Percentiles rank a stretch among this genome's conserved stretches.
Evolutionary conservation across 2,888 invertebrate genomes (phyloP).

Genomic region (Cyrtodaria siliqua): DNA sequence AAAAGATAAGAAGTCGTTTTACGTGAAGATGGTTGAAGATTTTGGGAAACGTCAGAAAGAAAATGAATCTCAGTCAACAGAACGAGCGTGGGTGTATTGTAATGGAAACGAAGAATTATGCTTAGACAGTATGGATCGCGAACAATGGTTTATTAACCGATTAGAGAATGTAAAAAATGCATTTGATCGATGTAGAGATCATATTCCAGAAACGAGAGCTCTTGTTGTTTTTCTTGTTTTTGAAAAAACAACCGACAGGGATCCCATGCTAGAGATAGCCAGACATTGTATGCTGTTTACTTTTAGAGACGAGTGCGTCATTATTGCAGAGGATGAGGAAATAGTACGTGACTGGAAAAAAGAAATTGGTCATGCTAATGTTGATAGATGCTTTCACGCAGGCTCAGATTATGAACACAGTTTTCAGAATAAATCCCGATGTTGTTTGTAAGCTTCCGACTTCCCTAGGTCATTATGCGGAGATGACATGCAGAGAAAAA

Average conservation of each 20-base stretch:
- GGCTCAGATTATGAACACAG: background rate
- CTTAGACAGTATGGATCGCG: constrained; percentile 4
- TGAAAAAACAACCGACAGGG: constrained; percentile 8
- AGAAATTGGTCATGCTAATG: background rate
- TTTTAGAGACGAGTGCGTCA: constrained; percentile 33
- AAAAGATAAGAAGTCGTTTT: background rate
- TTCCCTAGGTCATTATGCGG: background rate
- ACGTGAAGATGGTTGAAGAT: background rate
- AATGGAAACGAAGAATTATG: constrained; percentile 34
- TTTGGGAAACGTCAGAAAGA: background rate
- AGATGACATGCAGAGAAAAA: background rate
- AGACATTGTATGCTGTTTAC: constrained; percentile 18
- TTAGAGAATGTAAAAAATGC: constrained; percentile 1
- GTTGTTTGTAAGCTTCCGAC: background rate
- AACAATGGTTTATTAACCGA: constrained; percentile 24
- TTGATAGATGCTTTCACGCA: too few relatives aligned
- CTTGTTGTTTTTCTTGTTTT: constrained; percentile 30
- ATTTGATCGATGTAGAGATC: constrained; percentile 10
- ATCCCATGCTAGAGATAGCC: constrained; percentile 22
- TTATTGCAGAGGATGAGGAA: constrained; percentile 21
- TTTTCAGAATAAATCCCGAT: background rate
- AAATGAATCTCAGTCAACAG: background rate
- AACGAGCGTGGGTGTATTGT: constrained; percentile 34
- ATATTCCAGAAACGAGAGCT: constrained; percentile 23
- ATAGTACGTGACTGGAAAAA: constrained; percentile 9